Evolutionary conservation across 2,113 vertebrate species (phyloP).

Genomic region (Pyxicephalus adspersus): DNA sequence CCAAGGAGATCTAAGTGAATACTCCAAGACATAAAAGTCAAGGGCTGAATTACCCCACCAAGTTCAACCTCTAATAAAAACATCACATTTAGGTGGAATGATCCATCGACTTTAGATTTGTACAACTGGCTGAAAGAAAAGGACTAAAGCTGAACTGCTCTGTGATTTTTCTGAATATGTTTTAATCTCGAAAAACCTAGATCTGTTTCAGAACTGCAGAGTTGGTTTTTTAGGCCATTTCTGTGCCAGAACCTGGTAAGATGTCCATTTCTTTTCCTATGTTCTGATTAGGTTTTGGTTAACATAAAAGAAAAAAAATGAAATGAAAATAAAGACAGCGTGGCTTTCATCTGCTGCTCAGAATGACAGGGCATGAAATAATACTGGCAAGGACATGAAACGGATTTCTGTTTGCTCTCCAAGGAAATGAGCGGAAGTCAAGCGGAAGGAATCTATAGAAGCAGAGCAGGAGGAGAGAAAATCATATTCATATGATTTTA

Average conservation of each 20-base stretch:
- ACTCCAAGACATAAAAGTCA: too few relatives aligned
- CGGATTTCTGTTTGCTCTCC: slow-evolving; percentile 3
- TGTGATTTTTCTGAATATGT: too few relatives aligned
- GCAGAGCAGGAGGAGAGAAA: not conserved
- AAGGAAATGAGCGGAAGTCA: slow-evolving; percentile 32
- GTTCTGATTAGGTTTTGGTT: not conserved
- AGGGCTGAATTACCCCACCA: too few relatives aligned
- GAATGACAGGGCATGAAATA: not conserved
- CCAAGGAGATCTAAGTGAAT: too few relatives aligned
- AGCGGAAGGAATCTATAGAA: not conserved
- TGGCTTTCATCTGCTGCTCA: slow-evolving; percentile 6
- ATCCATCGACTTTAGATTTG: too few relatives aligned
- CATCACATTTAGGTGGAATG: too few relatives aligned
- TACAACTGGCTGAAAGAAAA: too few relatives aligned
- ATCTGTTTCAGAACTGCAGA: too few relatives aligned
- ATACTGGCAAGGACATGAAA: slow-evolving; percentile 8
- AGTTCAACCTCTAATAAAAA: too few relatives aligned
- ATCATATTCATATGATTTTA: not conserved
- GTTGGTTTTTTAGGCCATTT: not conserved
- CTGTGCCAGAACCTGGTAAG: not conserved
- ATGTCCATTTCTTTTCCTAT: not conserved
- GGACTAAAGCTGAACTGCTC: too few relatives aligned
- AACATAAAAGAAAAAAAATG: not conserved
- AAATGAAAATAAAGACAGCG: not conserved
- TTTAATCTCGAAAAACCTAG: too few relatives aligned